Base-by-base conservation (phyloP, 2,888 invertebrate genomes). In the Arenicola marina region DNA sequence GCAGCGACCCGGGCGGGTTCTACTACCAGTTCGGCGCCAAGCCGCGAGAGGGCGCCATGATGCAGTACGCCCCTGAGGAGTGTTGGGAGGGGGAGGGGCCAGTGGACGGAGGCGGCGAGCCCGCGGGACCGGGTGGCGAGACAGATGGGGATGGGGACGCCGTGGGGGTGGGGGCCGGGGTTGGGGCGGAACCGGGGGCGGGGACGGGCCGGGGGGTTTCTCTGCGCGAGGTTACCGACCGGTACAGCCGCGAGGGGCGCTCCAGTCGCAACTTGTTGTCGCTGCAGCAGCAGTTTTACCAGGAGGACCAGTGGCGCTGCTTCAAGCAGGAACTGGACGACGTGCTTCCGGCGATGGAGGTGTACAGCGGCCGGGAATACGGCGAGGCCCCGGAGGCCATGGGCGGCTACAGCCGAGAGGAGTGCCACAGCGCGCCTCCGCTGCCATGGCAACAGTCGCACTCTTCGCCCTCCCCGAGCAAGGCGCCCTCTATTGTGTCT, bases 271-370 rank as follows among this genome's bases (percentile, higher is more conserved):
- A 60, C 33, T 38, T 63, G 18, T 26, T 63, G 28, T 59, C 32
- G 4, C 48, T 60, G 7, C 59, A 63, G 45, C 63, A 63, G 56
- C 63, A 63, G 56, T 11, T 63, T 18, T 63, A 59, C 51, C 59
- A 63, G 59, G 59, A 59, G 38, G 59, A 53, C 31, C 4, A 53
- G 18, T 48, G 48, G 48, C n/a, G 7, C 15, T n/a, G 24, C 7
- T 11, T 15, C 38, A 18, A 18, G 11, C 11, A 38, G 11, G 38
- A 18, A 18, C 11, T 11, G 11, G n/a, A 11, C 15, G 48, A 48
- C 26, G n/a, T n/a, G n/a, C n/a, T n/a, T 38, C 43, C 43, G 11
- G 11, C 43, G 43, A 11, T 38, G 43, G 43, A 38, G 43, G 18
- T 38, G 43, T 15, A 38, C 11, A 11, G 11, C 11, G 43, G 43